Conservation (phyloP, 64 coral and sea anemone species). For the Montipora foliosa region DNA sequence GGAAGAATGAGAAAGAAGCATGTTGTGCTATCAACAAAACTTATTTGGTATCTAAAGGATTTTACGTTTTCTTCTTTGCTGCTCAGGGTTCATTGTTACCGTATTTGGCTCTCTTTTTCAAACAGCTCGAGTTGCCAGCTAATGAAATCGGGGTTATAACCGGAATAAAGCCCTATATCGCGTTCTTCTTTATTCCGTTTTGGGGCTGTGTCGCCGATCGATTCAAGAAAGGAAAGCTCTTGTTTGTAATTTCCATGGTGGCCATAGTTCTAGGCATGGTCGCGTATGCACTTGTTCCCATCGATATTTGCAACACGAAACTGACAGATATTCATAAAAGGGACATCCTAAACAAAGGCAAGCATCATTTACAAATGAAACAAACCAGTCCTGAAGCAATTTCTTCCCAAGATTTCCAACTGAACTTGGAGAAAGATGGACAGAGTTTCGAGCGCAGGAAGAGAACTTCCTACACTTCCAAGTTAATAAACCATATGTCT, state of each 20-base stretch:
- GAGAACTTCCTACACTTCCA: not conserved
- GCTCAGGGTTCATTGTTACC: constrained; percentile 95
- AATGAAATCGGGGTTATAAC: constrained; percentile 90
- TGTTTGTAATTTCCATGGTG: constrained; percentile 88
- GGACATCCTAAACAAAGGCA: not conserved
- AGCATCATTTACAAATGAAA: not conserved
- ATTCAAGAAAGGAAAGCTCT: constrained; percentile 87
- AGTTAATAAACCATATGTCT: constrained; percentile 3
- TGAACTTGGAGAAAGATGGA: not conserved
- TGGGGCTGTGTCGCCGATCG: constrained; percentile 92
- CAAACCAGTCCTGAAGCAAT: not conserved
- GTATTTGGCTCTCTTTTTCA: constrained; percentile 90
- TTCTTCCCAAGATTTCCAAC: not conserved
- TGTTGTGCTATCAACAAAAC: constrained; percentile 72
- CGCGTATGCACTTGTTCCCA: constrained; percentile 83
- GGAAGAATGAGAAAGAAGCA: constrained; percentile 21
- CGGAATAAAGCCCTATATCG: constrained; percentile 93
- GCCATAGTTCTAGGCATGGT: constrained; percentile 80
- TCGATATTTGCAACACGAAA: constrained; percentile 81
- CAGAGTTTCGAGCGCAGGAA: not conserved
- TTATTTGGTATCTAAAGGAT: constrained; percentile 90
- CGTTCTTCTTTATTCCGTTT: constrained; percentile 96
- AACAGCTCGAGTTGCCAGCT: constrained; percentile 92
- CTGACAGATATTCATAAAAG: not conserved
- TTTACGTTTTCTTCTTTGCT: constrained; percentile 98